Conservation (phyloP, 37 sponge, comb jelly and placozoan species). For the Ianthella basta region DNA sequence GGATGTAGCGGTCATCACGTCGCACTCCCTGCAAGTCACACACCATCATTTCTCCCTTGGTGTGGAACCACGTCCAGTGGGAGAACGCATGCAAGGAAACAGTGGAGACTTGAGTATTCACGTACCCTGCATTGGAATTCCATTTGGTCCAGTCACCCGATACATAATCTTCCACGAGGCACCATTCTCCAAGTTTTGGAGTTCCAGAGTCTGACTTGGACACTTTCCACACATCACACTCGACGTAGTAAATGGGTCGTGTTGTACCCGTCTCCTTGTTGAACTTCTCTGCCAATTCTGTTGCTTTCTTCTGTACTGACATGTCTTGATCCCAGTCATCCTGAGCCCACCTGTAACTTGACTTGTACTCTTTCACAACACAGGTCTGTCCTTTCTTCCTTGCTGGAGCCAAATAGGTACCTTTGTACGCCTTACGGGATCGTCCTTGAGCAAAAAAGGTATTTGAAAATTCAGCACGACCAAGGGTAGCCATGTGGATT, state of each 20-base stretch:
- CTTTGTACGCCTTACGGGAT: constrained; percentile 49
- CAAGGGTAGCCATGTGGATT: too few relatives aligned
- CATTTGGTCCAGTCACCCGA: constrained; percentile 51
- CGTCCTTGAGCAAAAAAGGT: constrained; percentile 53
- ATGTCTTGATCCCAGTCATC: constrained; percentile 47
- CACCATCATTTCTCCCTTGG: constrained; percentile 44
- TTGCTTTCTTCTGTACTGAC: constrained; percentile 31
- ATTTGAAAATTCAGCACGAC: neutral
- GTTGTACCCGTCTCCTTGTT: constrained; percentile 1
- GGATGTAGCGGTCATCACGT: constrained; percentile 15
- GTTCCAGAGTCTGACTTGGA: neutral
- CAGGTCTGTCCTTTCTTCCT: constrained; percentile 29
- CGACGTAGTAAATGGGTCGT: constrained; percentile 28
- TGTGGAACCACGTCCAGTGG: constrained; percentile 69
- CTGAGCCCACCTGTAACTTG: constrained; percentile 32
- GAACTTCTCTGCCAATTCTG: constrained; percentile 37
- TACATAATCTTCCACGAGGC: constrained; percentile 50
- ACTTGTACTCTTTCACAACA: constrained; percentile 53
- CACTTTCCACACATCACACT: constrained; percentile 33
- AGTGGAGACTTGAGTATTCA: neutral
- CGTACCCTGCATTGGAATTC: constrained; percentile 61
- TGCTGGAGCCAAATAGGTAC: constrained; percentile 33
- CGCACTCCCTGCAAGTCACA: constrained; percentile 61
- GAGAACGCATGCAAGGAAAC: constrained; percentile 48
- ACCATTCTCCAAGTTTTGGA: constrained; percentile 40